Evolutionary conservation across 2,113 vertebrate species (phyloP).

Genomic region (Pelodiscus sinensis): DNA sequence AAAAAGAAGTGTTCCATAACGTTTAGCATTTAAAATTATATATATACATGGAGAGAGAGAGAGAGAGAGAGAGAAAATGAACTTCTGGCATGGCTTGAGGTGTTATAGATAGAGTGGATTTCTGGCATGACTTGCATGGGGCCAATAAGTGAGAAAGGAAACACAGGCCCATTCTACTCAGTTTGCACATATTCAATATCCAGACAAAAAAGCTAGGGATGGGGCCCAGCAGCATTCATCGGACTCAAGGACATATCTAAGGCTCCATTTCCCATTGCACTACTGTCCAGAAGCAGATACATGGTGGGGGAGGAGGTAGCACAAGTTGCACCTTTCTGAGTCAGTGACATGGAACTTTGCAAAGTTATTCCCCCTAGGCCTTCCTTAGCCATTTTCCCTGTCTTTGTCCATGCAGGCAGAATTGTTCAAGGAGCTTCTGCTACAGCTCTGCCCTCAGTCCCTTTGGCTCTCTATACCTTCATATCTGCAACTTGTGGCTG

Average conservation of each 20-base stretch:
- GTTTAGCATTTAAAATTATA: too few relatives aligned
- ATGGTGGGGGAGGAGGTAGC: not conserved
- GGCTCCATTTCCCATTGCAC: not conserved
- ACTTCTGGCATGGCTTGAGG: too few relatives aligned
- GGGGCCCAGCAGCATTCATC: not conserved
- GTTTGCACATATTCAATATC: not conserved
- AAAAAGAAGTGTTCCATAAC: rapidly evolving
- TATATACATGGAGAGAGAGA: not conserved
- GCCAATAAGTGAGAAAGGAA: not conserved
- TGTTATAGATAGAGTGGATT: not conserved
- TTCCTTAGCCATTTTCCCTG: not conserved
- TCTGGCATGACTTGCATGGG: not conserved
- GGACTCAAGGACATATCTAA: not conserved
- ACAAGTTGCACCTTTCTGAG: not conserved
- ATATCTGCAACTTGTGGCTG: rapidly evolving
- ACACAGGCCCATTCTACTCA: not conserved
- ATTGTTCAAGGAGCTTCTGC: not conserved
- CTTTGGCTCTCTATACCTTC: not conserved
- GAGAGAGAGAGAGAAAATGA: too few relatives aligned
- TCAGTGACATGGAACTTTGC: not conserved
- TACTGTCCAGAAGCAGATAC: not conserved
- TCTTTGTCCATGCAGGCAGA: too few relatives aligned
- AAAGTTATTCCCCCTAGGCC: not conserved
- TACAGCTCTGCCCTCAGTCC: not conserved
- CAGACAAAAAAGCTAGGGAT: not conserved